A percentile compares a stretch with the other conserved stretches of the same genome.
Conservation (phyloP, 2,888 invertebrate genomes). For the Seladonia tumulorum region DNA sequence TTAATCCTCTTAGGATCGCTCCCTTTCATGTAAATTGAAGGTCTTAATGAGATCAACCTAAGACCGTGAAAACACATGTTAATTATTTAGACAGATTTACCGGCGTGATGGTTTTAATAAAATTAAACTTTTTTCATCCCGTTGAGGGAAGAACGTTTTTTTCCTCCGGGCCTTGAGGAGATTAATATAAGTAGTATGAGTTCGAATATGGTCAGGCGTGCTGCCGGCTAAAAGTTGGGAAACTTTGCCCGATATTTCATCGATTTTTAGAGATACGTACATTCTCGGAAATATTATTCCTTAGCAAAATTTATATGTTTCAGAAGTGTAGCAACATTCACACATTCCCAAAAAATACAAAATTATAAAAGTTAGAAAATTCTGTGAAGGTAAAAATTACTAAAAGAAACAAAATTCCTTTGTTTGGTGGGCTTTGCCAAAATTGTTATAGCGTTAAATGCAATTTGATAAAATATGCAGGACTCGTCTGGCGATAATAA, state of each 20-base stretch:
- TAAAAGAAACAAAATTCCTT: background rate
- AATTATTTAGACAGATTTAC: conserved; percentile 9
- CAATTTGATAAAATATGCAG: too few relatives aligned
- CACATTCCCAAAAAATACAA: background rate
- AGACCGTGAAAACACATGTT: background rate
- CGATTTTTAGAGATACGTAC: background rate
- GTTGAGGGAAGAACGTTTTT: background rate
- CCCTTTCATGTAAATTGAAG: background rate
- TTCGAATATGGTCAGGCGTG: background rate
- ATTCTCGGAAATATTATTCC: background rate
- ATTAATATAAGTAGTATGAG: background rate
- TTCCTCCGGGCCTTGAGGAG: background rate
- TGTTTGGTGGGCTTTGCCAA: background rate
- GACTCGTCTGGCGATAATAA: too few relatives aligned
- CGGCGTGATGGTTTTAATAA: background rate
- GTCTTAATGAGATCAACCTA: background rate
- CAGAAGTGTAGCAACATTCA: background rate
- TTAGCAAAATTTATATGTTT: background rate
- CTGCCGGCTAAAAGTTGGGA: background rate
- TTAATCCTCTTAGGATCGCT: conserved; percentile 8
- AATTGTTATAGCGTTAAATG: background rate
- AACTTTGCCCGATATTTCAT: background rate
- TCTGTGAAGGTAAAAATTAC: background rate
- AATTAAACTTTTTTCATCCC: background rate
- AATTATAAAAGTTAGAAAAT: background rate